These are phyloP conservation scores for Calliopum simillimum DNA, from an alignment of 2,888 invertebrate genomes.

Conservation along the genomic window DNA sequence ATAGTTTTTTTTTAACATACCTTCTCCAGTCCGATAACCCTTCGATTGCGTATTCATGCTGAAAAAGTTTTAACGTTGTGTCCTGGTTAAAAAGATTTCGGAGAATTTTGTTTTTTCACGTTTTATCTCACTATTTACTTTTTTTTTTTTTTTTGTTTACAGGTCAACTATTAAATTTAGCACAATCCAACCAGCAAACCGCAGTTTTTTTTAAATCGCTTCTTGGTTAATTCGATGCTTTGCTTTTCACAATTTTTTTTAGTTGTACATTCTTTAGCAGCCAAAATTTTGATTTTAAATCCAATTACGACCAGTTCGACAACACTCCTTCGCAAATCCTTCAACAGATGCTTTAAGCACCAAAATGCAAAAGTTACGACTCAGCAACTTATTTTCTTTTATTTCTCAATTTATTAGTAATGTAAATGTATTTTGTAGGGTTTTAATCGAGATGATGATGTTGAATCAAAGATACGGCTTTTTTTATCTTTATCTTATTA, in stretches of 20 bases:
- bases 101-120: conserved; percentile 33
- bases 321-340: no score
- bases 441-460: background rate
- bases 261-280: conserved; percentile 25
- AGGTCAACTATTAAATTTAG: no score
- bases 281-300: no score
- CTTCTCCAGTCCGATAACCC: conserved; percentile 66
- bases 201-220: no score
- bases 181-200: no score
- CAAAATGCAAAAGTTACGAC: conserved; percentile 9
- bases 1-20: conserved; percentile 49
- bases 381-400: conserved; percentile 22
- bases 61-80: conserved; percentile 44
- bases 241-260: conserved; percentile 11
- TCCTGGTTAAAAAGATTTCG: conserved; percentile 44
- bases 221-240: no score
- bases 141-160: conserved; percentile 26
- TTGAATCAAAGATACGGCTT: background rate
- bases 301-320: background rate
- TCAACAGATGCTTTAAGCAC: no score
- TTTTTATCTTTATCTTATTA: background rate
- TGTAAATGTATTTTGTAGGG: background rate
- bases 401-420: background rate
- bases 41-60: conserved; percentile 67
- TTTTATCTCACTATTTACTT: conserved; percentile 33